phyloP scores from a whole-genome alignment of 2,888 invertebrate species.

The Polyommatus icarus region DNA sequence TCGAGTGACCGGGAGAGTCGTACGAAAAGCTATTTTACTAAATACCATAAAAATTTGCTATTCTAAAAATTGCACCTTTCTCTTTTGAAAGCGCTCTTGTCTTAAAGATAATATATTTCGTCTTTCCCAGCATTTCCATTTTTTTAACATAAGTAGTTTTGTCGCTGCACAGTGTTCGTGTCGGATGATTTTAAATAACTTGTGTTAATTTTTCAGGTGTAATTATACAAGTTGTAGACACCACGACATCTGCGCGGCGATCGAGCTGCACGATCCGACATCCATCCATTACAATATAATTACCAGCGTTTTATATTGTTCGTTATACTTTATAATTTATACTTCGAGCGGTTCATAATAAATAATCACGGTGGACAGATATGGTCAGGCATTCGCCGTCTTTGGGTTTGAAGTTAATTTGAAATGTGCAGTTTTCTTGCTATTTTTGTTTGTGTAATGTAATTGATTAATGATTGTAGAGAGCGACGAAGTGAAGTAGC shows the following conservation, averaged over 20 bases:
- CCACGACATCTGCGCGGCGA: neutral
- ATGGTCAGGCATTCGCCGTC: constrained; percentile 5
- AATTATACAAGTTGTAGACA: neutral
- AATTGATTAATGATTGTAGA: neutral
- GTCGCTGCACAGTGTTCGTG: neutral
- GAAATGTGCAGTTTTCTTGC: neutral
- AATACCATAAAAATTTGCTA: no score
- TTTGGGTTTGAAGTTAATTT: neutral
- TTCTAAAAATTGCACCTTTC: no score
- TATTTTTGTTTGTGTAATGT: neutral
- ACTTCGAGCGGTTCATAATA: neutral
- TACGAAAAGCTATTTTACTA: no score
- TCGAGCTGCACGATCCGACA: neutral
- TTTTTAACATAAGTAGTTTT: neutral
- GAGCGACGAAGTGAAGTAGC: neutral
- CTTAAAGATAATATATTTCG: neutral
- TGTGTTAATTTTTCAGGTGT: neutral
- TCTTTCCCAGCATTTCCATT: neutral
- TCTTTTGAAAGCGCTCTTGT: neutral
- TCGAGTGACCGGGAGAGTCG: no score
- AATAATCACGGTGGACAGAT: constrained; percentile 17
- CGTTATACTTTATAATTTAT: constrained; percentile 9
- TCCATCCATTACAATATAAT: constrained; percentile 19
- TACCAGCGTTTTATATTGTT: neutral
- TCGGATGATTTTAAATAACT: neutral